These are phyloP conservation scores for Tragelaphus buxtoni DNA, from an alignment of 2,113 vertebrate genomes.

Conservation along the genomic window DNA sequence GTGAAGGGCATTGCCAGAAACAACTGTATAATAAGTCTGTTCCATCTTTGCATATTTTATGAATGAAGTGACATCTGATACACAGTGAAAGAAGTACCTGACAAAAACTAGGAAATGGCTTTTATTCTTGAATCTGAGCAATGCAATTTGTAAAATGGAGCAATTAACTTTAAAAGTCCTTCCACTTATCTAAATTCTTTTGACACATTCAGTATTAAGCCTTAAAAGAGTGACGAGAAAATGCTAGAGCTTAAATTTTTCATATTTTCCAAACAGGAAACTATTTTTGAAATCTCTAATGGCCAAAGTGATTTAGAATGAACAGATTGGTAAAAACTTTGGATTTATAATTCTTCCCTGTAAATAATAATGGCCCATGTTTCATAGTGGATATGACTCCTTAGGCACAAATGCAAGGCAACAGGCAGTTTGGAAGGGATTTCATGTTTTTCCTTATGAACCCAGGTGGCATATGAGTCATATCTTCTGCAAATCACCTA, in stretches of 20 bases:
- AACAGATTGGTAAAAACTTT: not conserved
- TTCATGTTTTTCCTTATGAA: not conserved
- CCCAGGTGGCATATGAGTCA: not conserved
- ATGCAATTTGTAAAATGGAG: conserved; percentile 38
- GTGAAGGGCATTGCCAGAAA: conserved; percentile 41
- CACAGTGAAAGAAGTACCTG: not conserved
- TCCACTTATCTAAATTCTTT: conserved; percentile 39
- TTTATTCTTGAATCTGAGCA: conserved; percentile 30
- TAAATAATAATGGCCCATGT: not conserved
- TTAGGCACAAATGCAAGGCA: not conserved
- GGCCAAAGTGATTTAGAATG: not conserved
- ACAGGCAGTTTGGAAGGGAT: not conserved
- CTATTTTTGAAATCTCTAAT: not conserved
- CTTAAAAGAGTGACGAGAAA: conserved; percentile 50
- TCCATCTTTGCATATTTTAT: not conserved
- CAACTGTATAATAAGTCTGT: not conserved
- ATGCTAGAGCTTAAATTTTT: not conserved
- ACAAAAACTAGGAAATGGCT: conserved; percentile 37
- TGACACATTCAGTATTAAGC: conserved; percentile 32
- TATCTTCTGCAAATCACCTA: not conserved
- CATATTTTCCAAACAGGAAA: conserved; percentile 38
- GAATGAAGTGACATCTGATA: conserved; percentile 41
- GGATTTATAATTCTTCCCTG: conserved; percentile 1
- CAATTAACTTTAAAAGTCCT: conserved; percentile 46
- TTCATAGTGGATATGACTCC: not conserved